These are phyloP conservation scores for Anodontia alba DNA, from an alignment of 2,888 invertebrate species.

Conservation along the genomic window DNA sequence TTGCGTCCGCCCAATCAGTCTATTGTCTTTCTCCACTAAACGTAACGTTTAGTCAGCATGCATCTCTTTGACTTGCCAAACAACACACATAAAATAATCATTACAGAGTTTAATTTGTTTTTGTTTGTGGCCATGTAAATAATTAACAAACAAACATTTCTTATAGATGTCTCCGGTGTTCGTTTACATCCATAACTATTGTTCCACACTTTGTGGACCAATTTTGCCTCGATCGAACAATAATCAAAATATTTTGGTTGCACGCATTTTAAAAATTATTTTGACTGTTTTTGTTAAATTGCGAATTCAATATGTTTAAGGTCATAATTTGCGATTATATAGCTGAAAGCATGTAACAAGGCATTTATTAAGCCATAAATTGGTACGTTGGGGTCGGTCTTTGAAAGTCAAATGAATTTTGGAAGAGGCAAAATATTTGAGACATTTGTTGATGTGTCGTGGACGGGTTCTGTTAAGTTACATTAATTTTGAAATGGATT, in stretches of 20 bases:
- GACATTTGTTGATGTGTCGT: no score
- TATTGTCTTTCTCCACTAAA: background rate
- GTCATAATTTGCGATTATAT: background rate
- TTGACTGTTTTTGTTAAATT: constrained; percentile 16
- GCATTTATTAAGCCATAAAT: constrained; percentile 9
- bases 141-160: constrained; percentile 3
- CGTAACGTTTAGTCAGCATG: background rate
- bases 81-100: background rate
- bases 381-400: background rate
- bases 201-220: background rate
- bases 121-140: constrained; percentile 12
- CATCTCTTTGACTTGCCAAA: background rate
- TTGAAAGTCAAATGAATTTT: no score
- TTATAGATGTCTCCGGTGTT: background rate
- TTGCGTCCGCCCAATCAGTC: background rate
- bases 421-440: no score
- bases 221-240: background rate
- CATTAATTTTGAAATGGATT: no score
- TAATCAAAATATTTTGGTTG: background rate
- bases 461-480: no score
- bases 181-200: constrained; percentile 1
- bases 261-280: constrained; percentile 13
- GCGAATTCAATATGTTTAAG: background rate
- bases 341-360: background rate
- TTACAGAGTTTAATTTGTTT: constrained; percentile 1